These are phyloP conservation scores for Brenthis daphne DNA, from an alignment of 2,888 invertebrate genomes.

Conservation along the genomic window DNA sequence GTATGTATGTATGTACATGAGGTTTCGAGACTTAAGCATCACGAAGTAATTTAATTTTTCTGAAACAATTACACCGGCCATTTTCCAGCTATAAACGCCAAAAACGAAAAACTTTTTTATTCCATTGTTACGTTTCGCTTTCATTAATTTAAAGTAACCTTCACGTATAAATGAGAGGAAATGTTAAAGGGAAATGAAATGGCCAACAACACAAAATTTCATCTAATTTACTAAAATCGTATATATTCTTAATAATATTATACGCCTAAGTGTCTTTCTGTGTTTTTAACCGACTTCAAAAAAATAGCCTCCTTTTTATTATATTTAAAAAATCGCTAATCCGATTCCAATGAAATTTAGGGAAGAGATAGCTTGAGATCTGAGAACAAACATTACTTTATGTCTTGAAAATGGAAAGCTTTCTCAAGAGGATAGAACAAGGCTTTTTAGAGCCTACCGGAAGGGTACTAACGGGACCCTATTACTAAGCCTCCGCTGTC, in stretches of 20 bases:
- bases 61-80: neutral
- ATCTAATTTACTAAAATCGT: neutral
- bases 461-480: too few relatives aligned
- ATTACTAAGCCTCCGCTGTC: too few relatives aligned
- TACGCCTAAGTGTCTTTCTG: neutral
- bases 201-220: neutral
- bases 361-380: too few relatives aligned
- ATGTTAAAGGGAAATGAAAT: neutral
- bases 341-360: too few relatives aligned
- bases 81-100: neutral
- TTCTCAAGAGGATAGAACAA: too few relatives aligned
- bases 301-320: too few relatives aligned
- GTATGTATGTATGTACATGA: neutral
- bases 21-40: neutral
- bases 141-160: conserved; percentile 6
- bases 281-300: neutral
- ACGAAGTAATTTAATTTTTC: neutral
- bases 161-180: neutral
- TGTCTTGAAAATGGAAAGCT: too few relatives aligned
- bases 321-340: too few relatives aligned
- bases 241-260: neutral
- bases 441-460: too few relatives aligned
- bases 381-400: too few relatives aligned
- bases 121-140: neutral
- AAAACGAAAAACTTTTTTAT: neutral